Evolutionary conservation across 2,888 invertebrate genomes (phyloP).

Genomic region (Myathropa florea): DNA sequence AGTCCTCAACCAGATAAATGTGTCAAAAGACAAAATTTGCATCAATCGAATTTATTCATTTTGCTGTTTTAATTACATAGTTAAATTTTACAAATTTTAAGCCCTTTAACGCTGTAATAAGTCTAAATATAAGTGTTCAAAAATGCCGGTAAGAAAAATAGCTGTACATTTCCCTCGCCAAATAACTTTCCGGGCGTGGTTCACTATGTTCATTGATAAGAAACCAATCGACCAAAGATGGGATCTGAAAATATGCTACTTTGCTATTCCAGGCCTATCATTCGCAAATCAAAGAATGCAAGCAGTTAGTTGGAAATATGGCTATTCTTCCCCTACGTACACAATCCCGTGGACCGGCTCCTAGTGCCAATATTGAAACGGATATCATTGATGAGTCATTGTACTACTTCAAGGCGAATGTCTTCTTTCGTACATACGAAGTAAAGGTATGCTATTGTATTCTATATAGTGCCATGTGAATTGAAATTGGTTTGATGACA

Average conservation of each 20-base stretch:
- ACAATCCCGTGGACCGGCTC: constrained; percentile 95
- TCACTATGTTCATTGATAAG: constrained; percentile 33
- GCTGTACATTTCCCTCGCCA: no score
- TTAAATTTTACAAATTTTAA: not conserved
- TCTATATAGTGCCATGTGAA: not conserved
- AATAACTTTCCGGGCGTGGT: constrained; percentile 36
- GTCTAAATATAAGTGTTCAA: not conserved
- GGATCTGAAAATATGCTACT: not conserved
- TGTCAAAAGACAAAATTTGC: constrained; percentile 30
- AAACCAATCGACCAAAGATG: not conserved
- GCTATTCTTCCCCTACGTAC: constrained; percentile 95
- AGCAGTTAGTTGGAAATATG: constrained; percentile 92
- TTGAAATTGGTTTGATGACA: not conserved
- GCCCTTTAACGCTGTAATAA: not conserved
- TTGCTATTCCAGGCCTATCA: constrained; percentile 91
- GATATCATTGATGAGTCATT: constrained; percentile 99
- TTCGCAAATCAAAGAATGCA: constrained; percentile 90
- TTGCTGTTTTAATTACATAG: not conserved
- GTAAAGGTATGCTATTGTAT: constrained; percentile 87
- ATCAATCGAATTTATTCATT: not conserved
- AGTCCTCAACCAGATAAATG: constrained; percentile 20
- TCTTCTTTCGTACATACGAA: constrained; percentile 99
- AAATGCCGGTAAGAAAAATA: constrained; percentile 37
- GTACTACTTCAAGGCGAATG: constrained; percentile 98
- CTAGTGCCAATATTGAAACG: constrained; percentile 85